These are phyloP conservation scores for Pseudomyrmex cubaensis DNA, from an alignment of 1,140 invertebrate genomes.

Conservation along the genomic window DNA sequence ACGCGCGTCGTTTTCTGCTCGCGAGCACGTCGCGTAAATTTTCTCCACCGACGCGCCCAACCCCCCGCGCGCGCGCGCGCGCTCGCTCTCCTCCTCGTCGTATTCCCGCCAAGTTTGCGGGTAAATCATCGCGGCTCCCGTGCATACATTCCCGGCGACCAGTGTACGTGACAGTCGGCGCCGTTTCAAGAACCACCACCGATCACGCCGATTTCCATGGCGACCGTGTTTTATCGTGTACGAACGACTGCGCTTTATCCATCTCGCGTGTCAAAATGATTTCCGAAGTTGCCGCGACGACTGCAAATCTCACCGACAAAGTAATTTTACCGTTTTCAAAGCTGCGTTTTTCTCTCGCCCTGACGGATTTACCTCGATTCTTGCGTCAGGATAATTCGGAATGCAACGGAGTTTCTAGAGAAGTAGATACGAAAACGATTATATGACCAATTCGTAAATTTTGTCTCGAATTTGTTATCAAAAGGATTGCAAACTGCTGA, in stretches of 20 bases:
- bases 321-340: conserved; percentile 32
- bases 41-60: conserved; percentile 42
- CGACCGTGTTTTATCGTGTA: conserved; percentile 48
- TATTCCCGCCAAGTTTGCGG: conserved; percentile 60
- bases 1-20: conserved; percentile 60
- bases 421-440: no score
- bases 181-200: conserved; percentile 45
- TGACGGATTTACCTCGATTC: background rate
- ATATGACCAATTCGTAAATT: no score
- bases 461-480: background rate
- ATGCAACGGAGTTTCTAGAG: no score
- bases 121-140: conserved; percentile 63
- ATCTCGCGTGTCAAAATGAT: conserved; percentile 47
- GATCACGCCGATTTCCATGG: conserved; percentile 48
- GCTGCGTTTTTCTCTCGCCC: background rate
- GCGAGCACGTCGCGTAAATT: conserved; percentile 68
- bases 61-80: background rate
- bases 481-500: no score
- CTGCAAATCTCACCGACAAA: conserved; percentile 32
- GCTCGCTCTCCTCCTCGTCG: no score
- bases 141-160: conserved; percentile 41
- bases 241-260: conserved; percentile 45
- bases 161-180: conserved; percentile 49
- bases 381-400: background rate
- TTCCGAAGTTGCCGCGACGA: conserved; percentile 41